Evolutionary conservation across 2,888 invertebrate genomes (phyloP), one percentile per base, ranked within the genome.

Genomic region (Oscheius sp.): DNA sequence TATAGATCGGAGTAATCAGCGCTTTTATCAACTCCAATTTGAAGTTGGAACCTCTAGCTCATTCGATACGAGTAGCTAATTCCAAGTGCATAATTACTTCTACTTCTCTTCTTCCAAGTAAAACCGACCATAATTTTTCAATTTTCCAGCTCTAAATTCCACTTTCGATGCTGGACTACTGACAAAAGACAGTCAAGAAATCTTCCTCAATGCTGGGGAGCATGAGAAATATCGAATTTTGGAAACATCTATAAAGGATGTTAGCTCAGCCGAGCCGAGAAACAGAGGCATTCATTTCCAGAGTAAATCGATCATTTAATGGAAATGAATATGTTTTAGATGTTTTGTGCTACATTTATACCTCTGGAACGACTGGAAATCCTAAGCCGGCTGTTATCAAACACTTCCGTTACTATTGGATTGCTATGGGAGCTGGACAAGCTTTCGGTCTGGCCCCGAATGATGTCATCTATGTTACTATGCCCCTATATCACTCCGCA

Each of bases 361-460:
- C 98, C 0, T 96, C 96, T 33, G 98, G 98, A 33, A 98, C 98
- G 0, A 99, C 98, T 0, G 98, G 98, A 2, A 88, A 96, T 68
- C 96, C 97, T 0, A 98, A 97, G 87, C 96, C 97, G 45, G 97
- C 97, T 44, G 93, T 97, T 61, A 95, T 98, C 82, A 94, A 93
- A 26, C 92, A 94, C 84, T 92, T 93, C 54, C 91, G 95, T n/a
- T 79, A 77, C 59, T 81, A 72, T 65, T 81, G 78, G 78, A 81
- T 81, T 20, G 68, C 80, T 4, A 80, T 77, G 77, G 80, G 75
- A 12, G 64, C 77, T 12, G 73, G 68, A 32, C 70, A 62, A 20
- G 74, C 77, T 0, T 81, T 81, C 69, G 78, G 78, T 22, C 67
- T 78, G 30, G 54, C 30, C 5, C 80, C 86, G 0, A 89, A 90